Base-by-base conservation (phyloP, 2,888 invertebrate genomes). In the Gortyna flavago region DNA sequence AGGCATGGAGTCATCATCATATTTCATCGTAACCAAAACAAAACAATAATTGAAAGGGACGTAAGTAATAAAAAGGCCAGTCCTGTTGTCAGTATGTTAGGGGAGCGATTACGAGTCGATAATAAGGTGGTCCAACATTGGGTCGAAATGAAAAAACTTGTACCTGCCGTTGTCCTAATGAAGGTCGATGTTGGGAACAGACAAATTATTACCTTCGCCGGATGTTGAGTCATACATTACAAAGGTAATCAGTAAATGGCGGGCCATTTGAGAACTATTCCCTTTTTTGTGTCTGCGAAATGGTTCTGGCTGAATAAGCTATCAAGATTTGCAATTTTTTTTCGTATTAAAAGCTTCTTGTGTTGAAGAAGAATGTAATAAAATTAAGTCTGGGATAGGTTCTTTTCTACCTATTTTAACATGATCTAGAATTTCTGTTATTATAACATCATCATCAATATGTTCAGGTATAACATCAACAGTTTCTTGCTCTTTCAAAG, bases 91-190 rank as follows among this genome's bases (percentile, higher is more conserved):
- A 82, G 86, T 77, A 79, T 88, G 89, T 91, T 86, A 89, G 88
- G 91, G 91, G 91, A 90, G 85, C 91, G 91, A 92, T 93, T 93
- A 92, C 91, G 86, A 86, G 82, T 88, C 86, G 90, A 91, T 94
- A 93, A 94, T 94, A 93, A 93, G 92, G 90, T 90, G 89, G 91
- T 90, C 90, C 87, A 89, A 90, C 88, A 89, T 89, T 83, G 90
- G 88, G 84, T 82, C 85, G 89, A 84, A 88, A 91, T 67, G 89
- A 90, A 95, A 95, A 94, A 94, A 93, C 93, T 91, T 92, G 94
- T 95, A 95, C 95, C 95, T 95, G 95, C 89, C 89, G 90, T 87
- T 90, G 91, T 91, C 93, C 92, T 94, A 93, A 94, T 92, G 94
- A 95, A 95, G 95, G 95, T 93, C 91, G 90, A 77, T 79, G 88